Percentiles rank a stretch among this genome's conserved stretches.
phyloP scores from a whole-genome alignment of 2,888 invertebrate species.

The Hypena proboscidalis region DNA sequence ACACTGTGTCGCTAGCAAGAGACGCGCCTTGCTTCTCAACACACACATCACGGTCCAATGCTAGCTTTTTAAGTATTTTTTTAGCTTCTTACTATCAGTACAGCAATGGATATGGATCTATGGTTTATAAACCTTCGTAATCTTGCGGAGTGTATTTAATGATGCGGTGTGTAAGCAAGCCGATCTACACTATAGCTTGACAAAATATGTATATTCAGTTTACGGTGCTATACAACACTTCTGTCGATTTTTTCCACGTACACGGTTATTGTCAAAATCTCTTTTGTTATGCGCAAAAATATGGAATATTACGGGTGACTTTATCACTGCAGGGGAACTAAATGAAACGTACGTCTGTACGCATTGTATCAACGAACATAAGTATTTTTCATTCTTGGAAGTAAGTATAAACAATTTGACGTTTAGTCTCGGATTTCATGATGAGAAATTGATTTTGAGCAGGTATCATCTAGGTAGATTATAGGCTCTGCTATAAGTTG shows the following conservation, averaged over 20 bases:
- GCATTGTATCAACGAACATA: no score
- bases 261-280: slow-evolving; percentile 33
- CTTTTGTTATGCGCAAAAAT: slow-evolving; percentile 22
- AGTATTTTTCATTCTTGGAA: no score
- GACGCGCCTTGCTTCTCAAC: slow-evolving; percentile 3
- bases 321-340: not conserved
- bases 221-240: slow-evolving; percentile 10
- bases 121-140: not conserved
- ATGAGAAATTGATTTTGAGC: no score
- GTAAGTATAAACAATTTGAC: no score
- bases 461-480: no score
- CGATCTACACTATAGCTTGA: slow-evolving; percentile 11
- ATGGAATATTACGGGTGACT: not conserved
- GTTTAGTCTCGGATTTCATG: no score
- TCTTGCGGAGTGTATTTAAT: slow-evolving; percentile 18
- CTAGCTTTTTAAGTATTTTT: slow-evolving; percentile 5
- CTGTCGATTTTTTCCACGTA: slow-evolving; percentile 20
- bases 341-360: no score
- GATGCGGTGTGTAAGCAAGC: slow-evolving; percentile 10
- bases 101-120: no score
- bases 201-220: slow-evolving; percentile 27
- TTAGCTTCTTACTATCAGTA: slow-evolving; percentile 2
- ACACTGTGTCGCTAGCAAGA: slow-evolving; percentile 21
- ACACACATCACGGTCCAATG: slow-evolving; percentile 27
- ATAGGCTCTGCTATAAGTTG: no score